These are phyloP conservation scores for Molorchus minor DNA, from an alignment of 2,888 invertebrate species.

Conservation along the genomic window DNA sequence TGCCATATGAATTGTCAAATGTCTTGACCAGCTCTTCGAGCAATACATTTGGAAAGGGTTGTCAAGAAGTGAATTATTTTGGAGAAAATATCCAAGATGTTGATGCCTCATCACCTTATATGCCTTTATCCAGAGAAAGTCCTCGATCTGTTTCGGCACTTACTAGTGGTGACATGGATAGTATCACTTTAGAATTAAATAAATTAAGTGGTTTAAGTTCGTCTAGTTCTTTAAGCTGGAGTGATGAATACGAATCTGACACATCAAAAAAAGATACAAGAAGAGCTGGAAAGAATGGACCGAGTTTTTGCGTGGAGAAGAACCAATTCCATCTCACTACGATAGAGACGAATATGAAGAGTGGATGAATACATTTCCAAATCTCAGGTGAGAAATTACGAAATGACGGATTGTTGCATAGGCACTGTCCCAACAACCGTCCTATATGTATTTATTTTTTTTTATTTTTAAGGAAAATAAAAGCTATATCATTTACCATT, in stretches of 20 bases:
- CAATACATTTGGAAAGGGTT: not conserved
- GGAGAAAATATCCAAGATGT: slow-evolving; percentile 15
- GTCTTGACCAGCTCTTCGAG: not conserved
- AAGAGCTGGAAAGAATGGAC: slow-evolving; percentile 68
- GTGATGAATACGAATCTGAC: slow-evolving; percentile 66
- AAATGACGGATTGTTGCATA: no score
- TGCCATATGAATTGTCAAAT: slow-evolving; percentile 19
- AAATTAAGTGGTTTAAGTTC: slow-evolving; percentile 49
- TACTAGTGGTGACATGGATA: slow-evolving; percentile 25
- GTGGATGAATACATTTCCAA: slow-evolving; percentile 69
- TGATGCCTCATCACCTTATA: slow-evolving; percentile 6
- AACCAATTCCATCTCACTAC: slow-evolving; percentile 63
- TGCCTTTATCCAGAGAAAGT: slow-evolving; percentile 6
- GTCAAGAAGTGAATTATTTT: slow-evolving; percentile 12
- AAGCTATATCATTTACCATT: no score
- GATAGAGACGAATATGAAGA: slow-evolving; percentile 69
- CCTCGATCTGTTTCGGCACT: slow-evolving; percentile 4
- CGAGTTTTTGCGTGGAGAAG: slow-evolving; percentile 67
- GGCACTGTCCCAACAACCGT: no score
- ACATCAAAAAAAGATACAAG: slow-evolving; percentile 64
- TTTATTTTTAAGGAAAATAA: not conserved
- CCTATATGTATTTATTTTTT: not conserved
- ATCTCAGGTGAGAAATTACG: slow-evolving; percentile 66
- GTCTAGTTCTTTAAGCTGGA: slow-evolving; percentile 63
- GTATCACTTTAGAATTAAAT: slow-evolving; percentile 27